phyloP scores from a whole-genome alignment of 2,113 vertebrate species.

The Haliaeetus leucogaster region DNA sequence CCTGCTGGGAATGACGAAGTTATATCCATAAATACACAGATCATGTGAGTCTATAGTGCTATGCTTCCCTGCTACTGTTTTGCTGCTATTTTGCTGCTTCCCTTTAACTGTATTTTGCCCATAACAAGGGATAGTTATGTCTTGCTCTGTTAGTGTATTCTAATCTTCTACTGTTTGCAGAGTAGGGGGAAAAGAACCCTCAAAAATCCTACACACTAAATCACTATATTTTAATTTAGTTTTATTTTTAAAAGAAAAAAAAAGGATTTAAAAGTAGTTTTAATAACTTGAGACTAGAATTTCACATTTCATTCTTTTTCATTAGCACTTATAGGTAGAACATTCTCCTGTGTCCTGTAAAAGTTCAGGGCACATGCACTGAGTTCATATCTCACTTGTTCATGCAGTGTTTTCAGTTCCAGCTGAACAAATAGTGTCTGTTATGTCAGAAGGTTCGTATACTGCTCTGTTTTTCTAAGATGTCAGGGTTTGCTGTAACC shows the following conservation, averaged over 20 bases:
- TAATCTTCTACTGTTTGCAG: not conserved
- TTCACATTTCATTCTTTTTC: not conserved
- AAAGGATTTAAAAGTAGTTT: not conserved
- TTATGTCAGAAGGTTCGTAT: not conserved
- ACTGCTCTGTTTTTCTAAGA: not conserved
- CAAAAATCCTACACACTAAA: not conserved
- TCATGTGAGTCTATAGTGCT: not conserved
- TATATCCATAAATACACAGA: not conserved
- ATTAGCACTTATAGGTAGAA: not conserved
- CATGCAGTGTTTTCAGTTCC: not conserved
- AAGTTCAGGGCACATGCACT: not conserved
- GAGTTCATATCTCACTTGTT: not conserved
- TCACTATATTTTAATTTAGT: not conserved
- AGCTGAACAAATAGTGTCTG: slow-evolving; percentile 9
- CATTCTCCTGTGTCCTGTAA: not conserved
- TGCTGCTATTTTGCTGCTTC: not conserved
- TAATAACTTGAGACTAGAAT: not conserved
- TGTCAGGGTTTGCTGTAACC: not conserved
- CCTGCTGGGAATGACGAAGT: not conserved
- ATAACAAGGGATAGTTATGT: not conserved
- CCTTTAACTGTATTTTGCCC: not conserved
- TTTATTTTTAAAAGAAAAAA: not conserved
- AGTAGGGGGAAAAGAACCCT: not conserved
- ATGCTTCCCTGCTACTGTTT: not conserved
- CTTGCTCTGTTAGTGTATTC: not conserved